A percentile compares a stretch with the other conserved stretches of the same genome.
Evolutionary conservation across 1,140 invertebrate species (phyloP).

Genomic region (Carposina sasakii): DNA sequence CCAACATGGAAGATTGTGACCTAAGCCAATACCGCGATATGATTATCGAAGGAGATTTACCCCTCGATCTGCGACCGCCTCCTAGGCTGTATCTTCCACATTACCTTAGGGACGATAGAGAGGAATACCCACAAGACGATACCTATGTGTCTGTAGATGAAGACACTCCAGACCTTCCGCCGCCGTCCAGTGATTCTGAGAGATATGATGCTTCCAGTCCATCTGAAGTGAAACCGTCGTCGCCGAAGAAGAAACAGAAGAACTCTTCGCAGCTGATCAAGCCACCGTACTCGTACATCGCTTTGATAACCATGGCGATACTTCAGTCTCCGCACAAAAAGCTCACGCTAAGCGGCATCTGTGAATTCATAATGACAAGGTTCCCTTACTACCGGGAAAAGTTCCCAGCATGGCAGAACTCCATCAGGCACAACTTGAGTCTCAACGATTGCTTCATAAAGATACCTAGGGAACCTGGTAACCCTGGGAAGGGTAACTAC

Average conservation of each 20-base stretch:
- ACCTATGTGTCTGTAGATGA: conserved; percentile 64
- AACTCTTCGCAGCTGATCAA: conserved; percentile 76
- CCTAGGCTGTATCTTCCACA: conserved; percentile 58
- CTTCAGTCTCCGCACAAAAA: conserved; percentile 98
- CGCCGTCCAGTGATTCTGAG: conserved; percentile 58
- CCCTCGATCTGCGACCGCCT: conserved; percentile 58
- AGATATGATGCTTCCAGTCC: conserved; percentile 58
- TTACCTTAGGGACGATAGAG: conserved; percentile 49
- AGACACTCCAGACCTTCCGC: conserved; percentile 53
- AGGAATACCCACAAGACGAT: conserved; percentile 55
- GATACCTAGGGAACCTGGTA: conserved; percentile 97
- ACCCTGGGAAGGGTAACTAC: conserved; percentile 99
- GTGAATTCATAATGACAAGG: conserved; percentile 98
- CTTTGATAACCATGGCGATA: conserved; percentile 98
- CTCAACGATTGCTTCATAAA: conserved; percentile 99
- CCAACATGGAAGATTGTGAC: conserved; percentile 65
- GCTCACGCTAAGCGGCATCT: conserved; percentile 96
- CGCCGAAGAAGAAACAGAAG: conserved; percentile 58
- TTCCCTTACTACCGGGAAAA: conserved; percentile 98
- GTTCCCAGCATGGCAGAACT: conserved; percentile 97
- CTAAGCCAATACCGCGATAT: conserved; percentile 62
- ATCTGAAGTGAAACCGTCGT: conserved; percentile 45
- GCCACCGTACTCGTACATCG: conserved; percentile 98
- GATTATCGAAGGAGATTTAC: conserved; percentile 63
- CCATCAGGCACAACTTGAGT: conserved; percentile 96